Percentiles rank a stretch among this genome's conserved stretches.
phyloP scores from a whole-genome alignment of 2,888 invertebrate genomes.

The Acholoe squamosa region DNA sequence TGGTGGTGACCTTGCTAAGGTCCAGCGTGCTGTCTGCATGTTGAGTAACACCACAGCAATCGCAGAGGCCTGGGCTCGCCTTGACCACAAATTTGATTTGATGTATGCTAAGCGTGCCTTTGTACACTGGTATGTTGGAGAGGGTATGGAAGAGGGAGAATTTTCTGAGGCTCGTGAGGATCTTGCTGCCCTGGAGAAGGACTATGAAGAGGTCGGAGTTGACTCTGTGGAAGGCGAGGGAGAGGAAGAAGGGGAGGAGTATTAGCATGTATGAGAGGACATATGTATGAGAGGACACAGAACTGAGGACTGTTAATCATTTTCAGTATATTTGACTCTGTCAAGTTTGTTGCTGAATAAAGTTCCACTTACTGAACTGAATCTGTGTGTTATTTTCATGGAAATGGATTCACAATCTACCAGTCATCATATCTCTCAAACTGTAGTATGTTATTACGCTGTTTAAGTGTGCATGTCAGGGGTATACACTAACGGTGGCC shows the following conservation, averaged over 20 bases:
- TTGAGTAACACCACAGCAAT: constrained; percentile 96
- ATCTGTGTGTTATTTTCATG: too few relatives aligned
- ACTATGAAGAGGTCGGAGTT: constrained; percentile 80
- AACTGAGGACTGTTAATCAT: too few relatives aligned
- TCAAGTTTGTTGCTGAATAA: too few relatives aligned
- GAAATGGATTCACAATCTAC: too few relatives aligned
- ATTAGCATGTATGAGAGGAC: constrained; percentile 51
- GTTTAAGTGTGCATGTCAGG: too few relatives aligned
- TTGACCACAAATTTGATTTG: constrained; percentile 90
- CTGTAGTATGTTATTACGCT: too few relatives aligned
- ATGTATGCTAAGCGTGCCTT: constrained; percentile 93
- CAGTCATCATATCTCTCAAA: too few relatives aligned
- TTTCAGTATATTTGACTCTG: too few relatives aligned
- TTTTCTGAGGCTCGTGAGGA: constrained; percentile 94
- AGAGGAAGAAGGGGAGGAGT: constrained; percentile 69
- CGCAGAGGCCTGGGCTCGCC: constrained; percentile 92
- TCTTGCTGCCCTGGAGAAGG: constrained; percentile 84
- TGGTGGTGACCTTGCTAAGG: constrained; percentile 85
- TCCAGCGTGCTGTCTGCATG: constrained; percentile 92
- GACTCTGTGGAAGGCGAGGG: constrained; percentile 74
- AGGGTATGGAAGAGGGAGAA: constrained; percentile 92
- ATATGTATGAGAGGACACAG: too few relatives aligned
- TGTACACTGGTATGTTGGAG: constrained; percentile 93
- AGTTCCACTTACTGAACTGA: too few relatives aligned
- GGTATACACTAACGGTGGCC: too few relatives aligned